Base-by-base conservation (phyloP, 92 coral and sea anemone species). In the Paramuricea clavata region DNA sequence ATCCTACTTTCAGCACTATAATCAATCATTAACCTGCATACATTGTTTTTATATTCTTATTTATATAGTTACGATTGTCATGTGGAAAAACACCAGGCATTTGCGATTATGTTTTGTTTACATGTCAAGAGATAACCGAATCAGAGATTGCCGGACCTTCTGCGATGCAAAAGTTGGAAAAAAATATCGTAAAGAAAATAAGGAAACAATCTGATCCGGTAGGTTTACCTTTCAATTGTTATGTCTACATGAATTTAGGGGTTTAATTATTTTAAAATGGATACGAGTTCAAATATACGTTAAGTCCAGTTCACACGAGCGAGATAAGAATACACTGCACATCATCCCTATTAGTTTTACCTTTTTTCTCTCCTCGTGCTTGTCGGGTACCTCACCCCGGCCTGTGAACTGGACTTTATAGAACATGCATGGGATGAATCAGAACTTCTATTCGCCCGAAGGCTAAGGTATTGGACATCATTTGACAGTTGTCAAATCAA, bases 71-170 rank as follows among this genome's bases (percentile, higher is more conserved):
- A 26, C 19, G 67, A 26, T 27, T 78, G 15, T 52, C 69, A 11
- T 56, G 62, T 78, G 69, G 83, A 78, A 78, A 78, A 42, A 26
- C n/a, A n/a, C n/a, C 25, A 32, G 70, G 70, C 22, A 30, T 11
- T 8, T 12, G 49, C 25, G 70, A 49, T 19, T 56, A 49, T 13
- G 9, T 78, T 21, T 68, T 34, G 31, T 78, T 31, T 10, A 17
- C 47, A 11, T 17, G 62, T 15, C 4, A 19, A 0, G 69, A 56
- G 22, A 3, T 42, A 6, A n/a, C n/a, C n/a, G 12, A 15, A 54
- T 11, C 44, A 33, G n/a, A 12, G n/a, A 11, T 33, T 47, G 52
- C 16, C 15, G 52, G 17, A 12, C 52, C 52, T 39, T 60, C 85
- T 12, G 25, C 74, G 21, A 47, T 56, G 28, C 72, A 80, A 80